phyloP scores from a whole-genome alignment of 2,113 vertebrate genomes.

The Planiliza haematocheilus region DNA sequence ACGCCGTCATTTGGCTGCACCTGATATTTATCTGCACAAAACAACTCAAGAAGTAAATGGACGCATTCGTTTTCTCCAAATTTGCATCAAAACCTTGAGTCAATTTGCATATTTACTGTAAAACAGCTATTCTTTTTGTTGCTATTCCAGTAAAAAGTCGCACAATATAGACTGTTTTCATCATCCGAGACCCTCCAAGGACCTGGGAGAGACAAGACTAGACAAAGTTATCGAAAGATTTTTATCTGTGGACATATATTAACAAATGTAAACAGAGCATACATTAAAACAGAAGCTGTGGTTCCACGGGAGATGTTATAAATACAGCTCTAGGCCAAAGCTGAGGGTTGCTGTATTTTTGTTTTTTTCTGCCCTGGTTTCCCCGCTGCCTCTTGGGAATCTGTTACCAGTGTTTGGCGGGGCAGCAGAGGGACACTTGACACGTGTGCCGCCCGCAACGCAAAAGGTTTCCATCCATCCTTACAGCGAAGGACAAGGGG shows the following conservation, averaged over 20 bases:
- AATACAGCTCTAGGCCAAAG: constrained; percentile 43
- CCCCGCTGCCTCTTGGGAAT: constrained; percentile 57
- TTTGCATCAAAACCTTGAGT: background rate
- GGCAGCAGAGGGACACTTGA: constrained; percentile 50
- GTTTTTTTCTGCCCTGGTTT: constrained; percentile 21
- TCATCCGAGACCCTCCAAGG: background rate
- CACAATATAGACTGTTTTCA: background rate
- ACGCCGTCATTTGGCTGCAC: no score
- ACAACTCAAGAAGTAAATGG: no score
- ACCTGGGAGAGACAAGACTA: constrained; percentile 13
- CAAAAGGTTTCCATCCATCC: constrained; percentile 53
- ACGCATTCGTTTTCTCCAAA: background rate
- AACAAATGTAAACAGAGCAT: constrained; percentile 31
- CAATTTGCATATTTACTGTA: background rate
- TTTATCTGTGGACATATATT: constrained; percentile 17
- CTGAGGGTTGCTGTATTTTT: constrained; percentile 50
- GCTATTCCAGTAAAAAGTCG: background rate
- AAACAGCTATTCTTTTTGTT: background rate
- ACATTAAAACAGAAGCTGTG: constrained; percentile 19
- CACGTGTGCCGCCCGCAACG: constrained; percentile 60
- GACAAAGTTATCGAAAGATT: constrained; percentile 14
- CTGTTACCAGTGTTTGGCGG: constrained; percentile 55
- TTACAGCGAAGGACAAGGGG: constrained; percentile 13
- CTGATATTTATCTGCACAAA: no score
- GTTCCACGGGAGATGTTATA: constrained; percentile 43